A percentile compares a stretch with the other conserved stretches of the same genome.
Conservation (phyloP, 1,140 invertebrate species). For the Drosophila setifemur region DNA sequence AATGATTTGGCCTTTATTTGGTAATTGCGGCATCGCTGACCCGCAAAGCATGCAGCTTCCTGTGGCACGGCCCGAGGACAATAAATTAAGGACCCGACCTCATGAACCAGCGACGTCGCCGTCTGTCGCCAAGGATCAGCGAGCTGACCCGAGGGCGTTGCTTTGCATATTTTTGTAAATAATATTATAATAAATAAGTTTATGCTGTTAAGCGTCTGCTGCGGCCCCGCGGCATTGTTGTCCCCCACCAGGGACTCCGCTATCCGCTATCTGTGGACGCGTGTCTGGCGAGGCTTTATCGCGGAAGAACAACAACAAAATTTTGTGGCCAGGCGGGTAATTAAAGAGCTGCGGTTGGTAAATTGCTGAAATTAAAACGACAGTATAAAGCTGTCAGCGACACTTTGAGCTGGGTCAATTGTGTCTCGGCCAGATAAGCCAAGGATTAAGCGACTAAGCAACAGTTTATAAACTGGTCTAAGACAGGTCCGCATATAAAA, state of each 20-base stretch:
- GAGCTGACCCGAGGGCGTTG: slow-evolving; percentile 28
- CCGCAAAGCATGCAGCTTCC: slow-evolving; percentile 71
- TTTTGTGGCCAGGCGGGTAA: slow-evolving; percentile 56
- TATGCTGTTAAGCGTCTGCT: slow-evolving; percentile 68
- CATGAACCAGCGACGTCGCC: slow-evolving; percentile 8
- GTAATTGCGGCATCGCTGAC: slow-evolving; percentile 18
- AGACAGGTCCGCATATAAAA: slow-evolving; percentile 1
- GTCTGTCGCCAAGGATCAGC: slow-evolving; percentile 55
- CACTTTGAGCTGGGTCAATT: slow-evolving; percentile 66
- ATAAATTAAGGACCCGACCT: slow-evolving; percentile 63
- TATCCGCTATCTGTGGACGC: slow-evolving; percentile 53
- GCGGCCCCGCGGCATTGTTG: slow-evolving; percentile 52
- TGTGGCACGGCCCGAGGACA: slow-evolving; percentile 45
- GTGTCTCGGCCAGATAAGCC: slow-evolving; percentile 33
- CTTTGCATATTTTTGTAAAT: slow-evolving; percentile 69
- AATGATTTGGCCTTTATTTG: background rate
- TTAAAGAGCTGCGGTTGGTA: slow-evolving; percentile 77
- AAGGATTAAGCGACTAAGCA: slow-evolving; percentile 43
- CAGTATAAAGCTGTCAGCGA: slow-evolving; percentile 74
- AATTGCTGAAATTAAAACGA: slow-evolving; percentile 73
- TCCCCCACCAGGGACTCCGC: slow-evolving; percentile 25
- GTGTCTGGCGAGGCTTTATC: slow-evolving; percentile 42
- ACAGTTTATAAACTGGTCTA: slow-evolving; percentile 27
- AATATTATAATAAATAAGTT: slow-evolving; percentile 79
- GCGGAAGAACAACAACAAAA: slow-evolving; percentile 50